Evolutionary conservation across 2,888 invertebrate species (phyloP).

Genomic region (Malacosoma neustria): DNA sequence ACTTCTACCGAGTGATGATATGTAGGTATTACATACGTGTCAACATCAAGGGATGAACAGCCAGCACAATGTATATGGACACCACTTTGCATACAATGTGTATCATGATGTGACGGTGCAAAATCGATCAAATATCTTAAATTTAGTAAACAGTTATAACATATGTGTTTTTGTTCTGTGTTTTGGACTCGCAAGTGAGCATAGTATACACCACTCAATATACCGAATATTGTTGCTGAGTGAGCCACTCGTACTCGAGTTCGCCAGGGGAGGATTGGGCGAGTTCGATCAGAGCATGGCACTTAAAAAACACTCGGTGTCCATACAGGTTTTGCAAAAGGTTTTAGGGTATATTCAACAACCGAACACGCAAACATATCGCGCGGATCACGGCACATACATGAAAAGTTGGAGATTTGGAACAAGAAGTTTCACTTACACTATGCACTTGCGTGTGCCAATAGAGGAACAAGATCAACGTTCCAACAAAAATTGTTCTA

Average conservation of each 20-base stretch:
- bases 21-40: conserved; percentile 27
- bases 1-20: conserved; percentile 21
- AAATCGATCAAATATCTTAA: conserved; percentile 75
- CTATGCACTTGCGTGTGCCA: conserved; percentile 73
- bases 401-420: conserved; percentile 74
- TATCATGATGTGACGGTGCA: conserved; percentile 77
- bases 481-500: conserved; percentile 57
- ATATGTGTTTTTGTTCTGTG: conserved; percentile 26
- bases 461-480: conserved; percentile 65
- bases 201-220: conserved; percentile 48
- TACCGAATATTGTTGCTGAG: conserved; percentile 34
- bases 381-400: conserved; percentile 65
- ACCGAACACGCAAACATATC: conserved; percentile 69
- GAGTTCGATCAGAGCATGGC: conserved; percentile 72
- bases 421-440: conserved; percentile 75
- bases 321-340: conserved; percentile 56
- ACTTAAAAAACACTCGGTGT: conserved; percentile 62
- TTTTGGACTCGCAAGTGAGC: conserved; percentile 49
- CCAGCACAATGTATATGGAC: conserved; percentile 21
- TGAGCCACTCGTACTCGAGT: conserved; percentile 26
- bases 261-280: conserved; percentile 46
- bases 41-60: conserved; percentile 20
- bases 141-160: conserved; percentile 33
- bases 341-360: conserved; percentile 53
- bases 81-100: conserved; percentile 31